These are phyloP conservation scores for Avahi laniger DNA, from an alignment of 2,797 vertebrate species.

Conservation along the genomic window DNA sequence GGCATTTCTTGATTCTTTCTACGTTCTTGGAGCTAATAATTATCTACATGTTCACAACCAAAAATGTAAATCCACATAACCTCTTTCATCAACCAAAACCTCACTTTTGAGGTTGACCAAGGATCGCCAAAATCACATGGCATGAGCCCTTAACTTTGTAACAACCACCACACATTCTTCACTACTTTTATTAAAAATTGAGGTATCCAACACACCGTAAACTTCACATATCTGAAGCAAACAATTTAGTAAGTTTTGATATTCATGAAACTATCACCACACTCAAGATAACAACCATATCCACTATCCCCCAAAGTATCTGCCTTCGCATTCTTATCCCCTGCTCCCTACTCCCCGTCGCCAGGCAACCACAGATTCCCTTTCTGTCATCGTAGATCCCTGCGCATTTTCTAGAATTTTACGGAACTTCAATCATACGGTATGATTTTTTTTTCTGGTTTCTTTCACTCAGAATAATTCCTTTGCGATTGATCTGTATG, in stretches of 20 bases:
- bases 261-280: neutral
- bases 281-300: neutral
- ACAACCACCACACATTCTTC: neutral
- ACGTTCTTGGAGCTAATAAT: neutral
- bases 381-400: neutral
- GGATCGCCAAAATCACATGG: neutral
- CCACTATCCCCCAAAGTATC: neutral
- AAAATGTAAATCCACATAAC: neutral
- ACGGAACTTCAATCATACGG: neutral
- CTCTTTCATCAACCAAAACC: neutral
- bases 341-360: neutral
- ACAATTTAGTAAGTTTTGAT: neutral
- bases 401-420: neutral
- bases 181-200: neutral
- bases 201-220: neutral
- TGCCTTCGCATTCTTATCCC: neutral
- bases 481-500: neutral
- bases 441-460: neutral
- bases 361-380: neutral
- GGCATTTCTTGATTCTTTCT: neutral
- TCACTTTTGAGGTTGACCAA: neutral
- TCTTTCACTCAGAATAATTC: neutral
- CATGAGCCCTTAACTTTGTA: neutral
- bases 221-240: neutral
- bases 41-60: neutral